phyloP scores from a whole-genome alignment of 2,797 vertebrate genomes.

The Xyrichtys novacula region DNA sequence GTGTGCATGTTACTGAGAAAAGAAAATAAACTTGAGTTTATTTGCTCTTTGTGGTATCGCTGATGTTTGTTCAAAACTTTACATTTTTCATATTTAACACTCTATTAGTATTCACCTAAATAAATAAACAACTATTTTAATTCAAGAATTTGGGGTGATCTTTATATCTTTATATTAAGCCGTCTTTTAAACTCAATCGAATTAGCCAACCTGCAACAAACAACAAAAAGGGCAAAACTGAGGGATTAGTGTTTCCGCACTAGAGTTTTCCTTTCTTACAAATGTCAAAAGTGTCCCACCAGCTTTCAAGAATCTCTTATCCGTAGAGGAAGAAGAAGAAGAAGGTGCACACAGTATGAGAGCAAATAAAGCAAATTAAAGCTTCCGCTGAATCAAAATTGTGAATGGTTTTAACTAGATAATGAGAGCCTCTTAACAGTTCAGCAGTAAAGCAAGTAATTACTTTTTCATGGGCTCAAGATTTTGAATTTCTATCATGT shows the following conservation, averaged over 20 bases:
- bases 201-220: constrained; percentile 15
- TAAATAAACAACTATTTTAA: no score
- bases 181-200: not conserved
- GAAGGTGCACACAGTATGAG: constrained; percentile 38
- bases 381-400: constrained; percentile 63
- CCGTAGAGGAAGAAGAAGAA: constrained; percentile 23
- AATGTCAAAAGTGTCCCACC: constrained; percentile 24
- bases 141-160: not conserved
- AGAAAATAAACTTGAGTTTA: not conserved
- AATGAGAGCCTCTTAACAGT: constrained; percentile 79
- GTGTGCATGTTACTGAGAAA: not conserved
- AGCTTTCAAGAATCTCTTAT: constrained; percentile 17
- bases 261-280: constrained; percentile 4
- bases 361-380: constrained; percentile 75
- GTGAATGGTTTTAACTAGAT: constrained; percentile 73
- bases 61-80: not conserved
- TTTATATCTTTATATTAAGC: not conserved
- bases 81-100: constrained; percentile 7
- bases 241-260: not conserved
- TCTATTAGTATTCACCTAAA: not conserved
- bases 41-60: not conserved
- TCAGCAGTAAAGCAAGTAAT: constrained; percentile 83
- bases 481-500: constrained; percentile 81
- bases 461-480: constrained; percentile 83
- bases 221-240: constrained; percentile 1